Percentiles rank a stretch among this genome's conserved stretches.
Evolutionary conservation across 2,113 vertebrate genomes (phyloP).

Genomic region (Aldabrachelys gigantea): DNA sequence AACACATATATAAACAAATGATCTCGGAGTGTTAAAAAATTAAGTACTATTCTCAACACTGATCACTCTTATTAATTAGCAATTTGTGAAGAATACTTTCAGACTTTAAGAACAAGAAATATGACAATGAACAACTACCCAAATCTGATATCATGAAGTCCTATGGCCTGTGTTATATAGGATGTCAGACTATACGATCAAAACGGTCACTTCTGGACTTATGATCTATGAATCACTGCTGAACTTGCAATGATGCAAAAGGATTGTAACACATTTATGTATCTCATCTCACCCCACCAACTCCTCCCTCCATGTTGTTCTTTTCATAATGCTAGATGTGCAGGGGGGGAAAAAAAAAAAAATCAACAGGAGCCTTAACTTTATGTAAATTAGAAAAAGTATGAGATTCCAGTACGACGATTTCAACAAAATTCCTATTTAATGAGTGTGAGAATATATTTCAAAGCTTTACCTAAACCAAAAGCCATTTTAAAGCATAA

Average conservation of each 20-base stretch:
- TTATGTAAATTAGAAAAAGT: not conserved
- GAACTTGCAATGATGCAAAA: not conserved
- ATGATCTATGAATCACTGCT: not conserved
- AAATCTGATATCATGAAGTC: not conserved
- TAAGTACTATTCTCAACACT: not conserved
- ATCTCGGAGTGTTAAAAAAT: not conserved
- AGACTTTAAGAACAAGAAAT: not conserved
- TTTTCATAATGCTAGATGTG: not conserved
- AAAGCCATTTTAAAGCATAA: not conserved
- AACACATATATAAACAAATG: not conserved
- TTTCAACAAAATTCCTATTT: not conserved
- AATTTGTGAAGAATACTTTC: not conserved
- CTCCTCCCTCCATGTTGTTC: not conserved
- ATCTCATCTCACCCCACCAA: not conserved
- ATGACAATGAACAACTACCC: not conserved
- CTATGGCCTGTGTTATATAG: not conserved
- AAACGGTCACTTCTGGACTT: not conserved
- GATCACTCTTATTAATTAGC: not conserved
- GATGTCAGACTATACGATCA: not conserved
- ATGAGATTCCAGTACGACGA: not conserved
- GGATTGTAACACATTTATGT: not conserved
- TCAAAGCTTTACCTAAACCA: not conserved
- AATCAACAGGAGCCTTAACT: not conserved
- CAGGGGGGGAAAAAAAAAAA: not conserved
- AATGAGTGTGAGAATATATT: not conserved